These are phyloP conservation scores for Sylvilagus bachmani DNA, from an alignment of 2,113 vertebrate genomes.

Conservation along the genomic window DNA sequence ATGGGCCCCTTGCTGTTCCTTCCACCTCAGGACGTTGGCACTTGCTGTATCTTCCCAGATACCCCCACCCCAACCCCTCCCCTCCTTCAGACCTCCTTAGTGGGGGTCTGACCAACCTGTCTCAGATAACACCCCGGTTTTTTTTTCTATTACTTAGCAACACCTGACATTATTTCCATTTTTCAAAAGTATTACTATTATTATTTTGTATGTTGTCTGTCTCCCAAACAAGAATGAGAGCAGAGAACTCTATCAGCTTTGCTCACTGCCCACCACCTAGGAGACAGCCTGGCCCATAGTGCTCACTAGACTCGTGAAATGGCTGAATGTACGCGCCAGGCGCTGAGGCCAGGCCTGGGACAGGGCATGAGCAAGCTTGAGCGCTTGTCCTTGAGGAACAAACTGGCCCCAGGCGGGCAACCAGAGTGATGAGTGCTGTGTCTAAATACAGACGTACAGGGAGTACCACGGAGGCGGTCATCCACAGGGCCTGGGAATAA, in stretches of 20 bases:
- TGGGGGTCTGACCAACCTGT: neutral
- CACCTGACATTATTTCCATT: neutral
- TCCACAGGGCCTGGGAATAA: slow-evolving; percentile 4
- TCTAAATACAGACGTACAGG: slow-evolving; percentile 9
- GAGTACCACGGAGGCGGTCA: neutral
- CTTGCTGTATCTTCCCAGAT: neutral
- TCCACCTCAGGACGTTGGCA: neutral
- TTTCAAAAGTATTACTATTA: neutral
- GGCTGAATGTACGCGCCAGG: slow-evolving; percentile 6
- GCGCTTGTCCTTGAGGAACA: slow-evolving; percentile 52
- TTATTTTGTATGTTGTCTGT: neutral
- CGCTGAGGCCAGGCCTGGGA: neutral
- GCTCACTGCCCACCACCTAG: neutral
- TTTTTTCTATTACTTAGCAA: neutral
- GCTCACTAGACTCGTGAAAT: slow-evolving; percentile 38
- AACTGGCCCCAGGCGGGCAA: neutral
- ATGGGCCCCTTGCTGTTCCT: neutral
- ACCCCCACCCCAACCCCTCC: neutral
- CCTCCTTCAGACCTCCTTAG: neutral
- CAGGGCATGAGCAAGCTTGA: neutral
- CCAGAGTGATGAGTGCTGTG: neutral
- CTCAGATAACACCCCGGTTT: neutral
- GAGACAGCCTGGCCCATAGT: slow-evolving; percentile 14
- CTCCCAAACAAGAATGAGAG: neutral
- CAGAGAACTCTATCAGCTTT: neutral